These are phyloP conservation scores for Drosophila kurseongensis DNA, from an alignment of 1,140 invertebrate species.

Conservation along the genomic window DNA sequence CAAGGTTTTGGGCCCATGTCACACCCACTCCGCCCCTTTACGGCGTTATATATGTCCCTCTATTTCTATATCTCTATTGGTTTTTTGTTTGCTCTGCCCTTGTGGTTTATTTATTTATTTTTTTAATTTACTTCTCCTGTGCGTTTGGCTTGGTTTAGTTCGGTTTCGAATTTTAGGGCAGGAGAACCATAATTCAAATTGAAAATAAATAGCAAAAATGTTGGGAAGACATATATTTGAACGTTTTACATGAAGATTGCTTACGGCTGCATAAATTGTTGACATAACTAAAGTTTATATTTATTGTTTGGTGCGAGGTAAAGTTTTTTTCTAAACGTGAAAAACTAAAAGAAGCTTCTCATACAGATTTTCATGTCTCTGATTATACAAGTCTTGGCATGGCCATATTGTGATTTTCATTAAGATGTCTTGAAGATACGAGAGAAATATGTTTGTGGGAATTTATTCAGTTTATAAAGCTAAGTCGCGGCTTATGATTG, in stretches of 20 bases:
- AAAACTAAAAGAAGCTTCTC: not conserved
- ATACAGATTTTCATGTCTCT: constrained; percentile 8
- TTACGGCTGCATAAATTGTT: constrained; percentile 55
- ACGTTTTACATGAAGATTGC: constrained; percentile 68
- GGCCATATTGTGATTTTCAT: constrained; percentile 31
- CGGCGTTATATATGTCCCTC: constrained; percentile 34
- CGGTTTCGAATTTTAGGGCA: constrained; percentile 12
- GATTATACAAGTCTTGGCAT: constrained; percentile 5
- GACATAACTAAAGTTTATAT: constrained; percentile 56
- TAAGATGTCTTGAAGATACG: constrained; percentile 36
- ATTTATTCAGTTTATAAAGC: not conserved
- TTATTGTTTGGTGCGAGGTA: constrained; percentile 33
- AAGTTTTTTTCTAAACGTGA: not conserved
- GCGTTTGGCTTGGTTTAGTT: constrained; percentile 21
- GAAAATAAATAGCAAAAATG: constrained; percentile 65
- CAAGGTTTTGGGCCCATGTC: constrained; percentile 35
- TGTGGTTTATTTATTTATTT: constrained; percentile 52
- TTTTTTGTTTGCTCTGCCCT: constrained; percentile 43
- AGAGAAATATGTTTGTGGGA: no score
- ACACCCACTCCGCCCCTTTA: constrained; percentile 23
- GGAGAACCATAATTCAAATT: constrained; percentile 70
- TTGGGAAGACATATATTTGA: constrained; percentile 36
- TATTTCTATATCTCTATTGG: constrained; percentile 42
- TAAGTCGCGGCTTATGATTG: not conserved
- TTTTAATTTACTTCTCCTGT: constrained; percentile 64